Conservation (phyloP, 1,140 invertebrate species). For the Ceratina japonica region DNA sequence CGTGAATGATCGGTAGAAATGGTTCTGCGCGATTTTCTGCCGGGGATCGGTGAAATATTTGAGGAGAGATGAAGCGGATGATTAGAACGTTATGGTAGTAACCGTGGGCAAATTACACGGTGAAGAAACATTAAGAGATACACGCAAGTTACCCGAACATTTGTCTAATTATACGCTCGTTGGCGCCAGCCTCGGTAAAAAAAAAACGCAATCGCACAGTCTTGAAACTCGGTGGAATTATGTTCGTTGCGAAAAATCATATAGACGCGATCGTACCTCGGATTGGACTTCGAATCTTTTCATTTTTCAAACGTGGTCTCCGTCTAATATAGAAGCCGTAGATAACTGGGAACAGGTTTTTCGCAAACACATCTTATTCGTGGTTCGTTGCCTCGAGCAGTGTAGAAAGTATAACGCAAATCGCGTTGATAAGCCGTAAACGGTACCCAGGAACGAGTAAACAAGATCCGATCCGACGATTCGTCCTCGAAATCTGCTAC, state of each 20-base stretch:
- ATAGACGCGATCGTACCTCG: background rate
- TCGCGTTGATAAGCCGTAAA: slow-evolving; percentile 48
- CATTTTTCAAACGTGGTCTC: too few species aligned
- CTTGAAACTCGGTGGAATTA: slow-evolving; percentile 17
- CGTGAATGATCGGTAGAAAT: too few species aligned
- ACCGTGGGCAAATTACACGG: slow-evolving; percentile 40
- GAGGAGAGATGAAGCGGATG: too few species aligned
- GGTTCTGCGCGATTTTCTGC: too few species aligned
- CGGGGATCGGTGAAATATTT: too few species aligned
- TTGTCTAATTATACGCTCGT: slow-evolving; percentile 51
- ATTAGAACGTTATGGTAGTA: background rate
- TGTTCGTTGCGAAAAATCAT: background rate
- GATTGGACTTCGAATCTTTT: too few species aligned
- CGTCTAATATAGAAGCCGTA: slow-evolving; percentile 14
- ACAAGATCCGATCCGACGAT: slow-evolving; percentile 5
- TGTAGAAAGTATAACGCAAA: slow-evolving; percentile 54
- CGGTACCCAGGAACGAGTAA: slow-evolving; percentile 6
- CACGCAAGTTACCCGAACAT: slow-evolving; percentile 29
- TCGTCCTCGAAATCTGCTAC: background rate
- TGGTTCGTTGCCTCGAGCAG: slow-evolving; percentile 36
- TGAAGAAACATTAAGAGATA: slow-evolving; percentile 34
- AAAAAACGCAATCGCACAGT: slow-evolving; percentile 29
- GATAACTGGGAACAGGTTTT: slow-evolving; percentile 55
- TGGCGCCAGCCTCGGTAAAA: slow-evolving; percentile 28
- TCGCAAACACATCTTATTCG: slow-evolving; percentile 47